These are phyloP conservation scores for Sarcophaga subvicina DNA, from an alignment of 2,888 invertebrate species.

Conservation along the genomic window DNA sequence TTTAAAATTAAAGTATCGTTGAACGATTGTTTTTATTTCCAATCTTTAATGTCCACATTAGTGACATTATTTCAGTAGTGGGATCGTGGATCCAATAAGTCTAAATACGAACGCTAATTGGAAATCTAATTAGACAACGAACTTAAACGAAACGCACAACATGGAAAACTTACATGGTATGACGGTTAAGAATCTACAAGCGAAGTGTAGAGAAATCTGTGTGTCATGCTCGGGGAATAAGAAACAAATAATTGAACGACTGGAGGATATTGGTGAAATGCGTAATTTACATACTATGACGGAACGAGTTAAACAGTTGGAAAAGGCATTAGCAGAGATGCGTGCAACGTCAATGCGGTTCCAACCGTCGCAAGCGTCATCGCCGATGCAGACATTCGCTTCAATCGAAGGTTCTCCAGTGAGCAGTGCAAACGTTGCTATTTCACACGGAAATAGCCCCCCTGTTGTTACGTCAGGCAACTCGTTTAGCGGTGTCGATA, in stretches of 20 bases:
- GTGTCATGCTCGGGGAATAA: slow-evolving; percentile 2
- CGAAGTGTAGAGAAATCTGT: slow-evolving; percentile 25
- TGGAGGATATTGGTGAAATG: not conserved
- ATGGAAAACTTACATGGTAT: slow-evolving; percentile 17
- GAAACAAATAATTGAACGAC: too few species aligned
- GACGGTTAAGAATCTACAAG: slow-evolving; percentile 17
- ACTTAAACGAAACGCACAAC: not conserved
- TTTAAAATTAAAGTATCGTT: too few species aligned
- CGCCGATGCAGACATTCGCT: too few species aligned
- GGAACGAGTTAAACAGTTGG: not conserved
- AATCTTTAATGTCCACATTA: not conserved
- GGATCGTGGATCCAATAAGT: not conserved
- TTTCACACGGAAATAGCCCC: not conserved
- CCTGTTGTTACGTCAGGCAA: not conserved
- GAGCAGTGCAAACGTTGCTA: too few species aligned
- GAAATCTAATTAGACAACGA: too few species aligned
- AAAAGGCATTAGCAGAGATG: slow-evolving; percentile 24
- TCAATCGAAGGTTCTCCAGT: too few species aligned
- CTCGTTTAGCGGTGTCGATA: not conserved
- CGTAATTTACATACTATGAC: not conserved
- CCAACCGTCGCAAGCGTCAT: too few species aligned
- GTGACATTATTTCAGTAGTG: slow-evolving; percentile 70
- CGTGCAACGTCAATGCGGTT: not conserved
- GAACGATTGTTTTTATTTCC: too few species aligned
- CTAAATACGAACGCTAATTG: not conserved